A percentile compares a stretch with the other conserved stretches of the same genome.
phyloP scores from a whole-genome alignment of 2,113 vertebrate species.

The Neopipo cinnamomea region DNA sequence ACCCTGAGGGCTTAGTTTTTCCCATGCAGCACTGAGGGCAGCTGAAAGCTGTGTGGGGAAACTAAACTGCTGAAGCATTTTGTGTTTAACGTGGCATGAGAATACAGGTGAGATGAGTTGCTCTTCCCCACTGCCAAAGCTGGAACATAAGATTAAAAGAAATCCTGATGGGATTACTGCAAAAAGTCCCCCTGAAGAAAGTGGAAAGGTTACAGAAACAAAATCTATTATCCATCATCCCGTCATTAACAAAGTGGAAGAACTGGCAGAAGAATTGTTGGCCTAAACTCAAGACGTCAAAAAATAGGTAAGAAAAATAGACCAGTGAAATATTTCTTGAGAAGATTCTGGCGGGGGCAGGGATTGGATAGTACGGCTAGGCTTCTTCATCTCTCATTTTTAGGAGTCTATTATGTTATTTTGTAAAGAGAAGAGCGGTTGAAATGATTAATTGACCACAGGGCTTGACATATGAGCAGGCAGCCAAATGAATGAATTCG shows the following conservation, averaged over 20 bases:
- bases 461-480: neutral
- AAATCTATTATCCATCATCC: neutral
- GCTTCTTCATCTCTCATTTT: slow-evolving; percentile 32
- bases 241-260: slow-evolving; percentile 12
- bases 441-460: slow-evolving; percentile 23
- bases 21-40: neutral
- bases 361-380: neutral
- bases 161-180: neutral
- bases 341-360: neutral
- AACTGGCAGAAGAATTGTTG: neutral
- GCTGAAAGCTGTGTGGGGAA: neutral
- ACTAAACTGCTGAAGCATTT: slow-evolving; percentile 2
- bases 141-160: slow-evolving; percentile 31
- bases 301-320: slow-evolving; percentile 42
- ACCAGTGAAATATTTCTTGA: neutral
- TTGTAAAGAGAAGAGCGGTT: slow-evolving; percentile 32
- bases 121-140: neutral
- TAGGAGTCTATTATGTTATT: slow-evolving; percentile 39
- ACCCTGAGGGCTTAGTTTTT: slow-evolving; percentile 29
- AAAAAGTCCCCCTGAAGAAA: slow-evolving; percentile 10
- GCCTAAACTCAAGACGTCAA: neutral
- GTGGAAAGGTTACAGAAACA: slow-evolving; percentile 1
- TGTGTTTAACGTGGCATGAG: neutral
- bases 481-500: neutral
- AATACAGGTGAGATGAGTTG: neutral